Base-by-base conservation (phyloP, 2,797 vertebrate species). In the Meriones psammophilus region DNA sequence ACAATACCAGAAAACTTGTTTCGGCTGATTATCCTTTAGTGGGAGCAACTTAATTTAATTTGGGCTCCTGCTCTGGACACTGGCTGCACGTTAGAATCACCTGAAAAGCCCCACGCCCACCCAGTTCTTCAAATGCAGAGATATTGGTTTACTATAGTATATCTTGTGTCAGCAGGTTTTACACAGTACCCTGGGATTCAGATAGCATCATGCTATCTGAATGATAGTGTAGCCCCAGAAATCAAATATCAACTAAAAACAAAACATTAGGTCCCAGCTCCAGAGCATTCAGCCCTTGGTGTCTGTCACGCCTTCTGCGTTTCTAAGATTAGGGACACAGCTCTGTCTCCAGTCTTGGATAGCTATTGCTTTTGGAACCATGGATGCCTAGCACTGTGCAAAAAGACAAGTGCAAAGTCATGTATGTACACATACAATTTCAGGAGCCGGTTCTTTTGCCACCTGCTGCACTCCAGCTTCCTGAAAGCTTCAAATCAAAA, bases 181-280 rank as follows among this genome's bases (percentile, higher is more conserved):
- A 68, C 50, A 78, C 46, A 5, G 18, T 95, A 24, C 17, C 9
- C 2, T 81, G 46, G 13, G 33, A 80, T 73, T 93, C 14, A 39
- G 87, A 60, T 88, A 68, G 5, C 39, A n/a, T 80, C 39, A 4
- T 30, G 12, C 91, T 85, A 89, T 88, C 50, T 79, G 94, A 88
- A 62, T 85, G 42, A 17, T 94, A 62, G 20, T 22, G 58, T 62
- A 26, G 36, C 33, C 6, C 83, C 9, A 74, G 69, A 89, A 92
- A 92, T 36, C 33, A 92, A 88, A 22, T 33, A 62, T 78, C 91
- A 64, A 64, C 50, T n/a, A 81, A 71, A 73, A 80, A 20, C 12
- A 36, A 78, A 81, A 56, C 71, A n/a, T 42, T 76, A 8, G 60
- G 20, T 24, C 9, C 14, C 36, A 89, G 12, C 18, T 12, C 1